phyloP scores from a whole-genome alignment of 1,140 invertebrate genomes.

The Acyrthosiphon pisum region DNA sequence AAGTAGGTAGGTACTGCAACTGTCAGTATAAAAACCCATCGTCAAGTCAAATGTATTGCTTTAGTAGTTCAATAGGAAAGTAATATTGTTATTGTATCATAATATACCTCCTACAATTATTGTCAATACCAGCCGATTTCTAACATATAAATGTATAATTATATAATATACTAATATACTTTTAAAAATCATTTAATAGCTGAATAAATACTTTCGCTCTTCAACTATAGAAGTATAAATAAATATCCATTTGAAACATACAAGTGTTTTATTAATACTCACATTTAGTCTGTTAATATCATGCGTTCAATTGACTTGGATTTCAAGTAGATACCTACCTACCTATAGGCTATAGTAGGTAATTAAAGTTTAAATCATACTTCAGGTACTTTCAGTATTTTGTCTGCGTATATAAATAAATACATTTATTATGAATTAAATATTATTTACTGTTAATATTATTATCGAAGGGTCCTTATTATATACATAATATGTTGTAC shows the following conservation, averaged over 20 bases:
- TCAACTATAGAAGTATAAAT: not conserved
- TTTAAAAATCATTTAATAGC: not conserved
- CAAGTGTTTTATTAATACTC: constrained; percentile 6
- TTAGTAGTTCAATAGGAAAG: too few species aligned
- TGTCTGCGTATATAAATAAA: not conserved
- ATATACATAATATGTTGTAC: not conserved
- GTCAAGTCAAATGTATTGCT: too few species aligned
- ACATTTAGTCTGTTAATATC: not conserved
- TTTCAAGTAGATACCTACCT: not conserved
- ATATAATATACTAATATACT: not conserved
- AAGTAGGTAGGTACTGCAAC: too few species aligned
- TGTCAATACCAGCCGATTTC: not conserved
- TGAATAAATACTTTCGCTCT: not conserved
- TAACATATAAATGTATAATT: not conserved
- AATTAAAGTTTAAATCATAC: not conserved
- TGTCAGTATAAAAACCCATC: too few species aligned
- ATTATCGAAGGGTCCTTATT: not conserved
- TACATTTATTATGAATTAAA: constrained; percentile 10
- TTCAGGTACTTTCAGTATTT: not conserved
- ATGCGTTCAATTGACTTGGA: not conserved
- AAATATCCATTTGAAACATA: not conserved
- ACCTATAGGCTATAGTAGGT: not conserved
- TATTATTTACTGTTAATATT: not conserved
- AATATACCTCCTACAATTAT: too few species aligned
- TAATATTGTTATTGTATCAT: too few species aligned